Percentiles rank a stretch among this genome's conserved stretches.
Evolutionary conservation across 1,140 invertebrate species (phyloP).

Genomic region (Drosophila tristis): DNA sequence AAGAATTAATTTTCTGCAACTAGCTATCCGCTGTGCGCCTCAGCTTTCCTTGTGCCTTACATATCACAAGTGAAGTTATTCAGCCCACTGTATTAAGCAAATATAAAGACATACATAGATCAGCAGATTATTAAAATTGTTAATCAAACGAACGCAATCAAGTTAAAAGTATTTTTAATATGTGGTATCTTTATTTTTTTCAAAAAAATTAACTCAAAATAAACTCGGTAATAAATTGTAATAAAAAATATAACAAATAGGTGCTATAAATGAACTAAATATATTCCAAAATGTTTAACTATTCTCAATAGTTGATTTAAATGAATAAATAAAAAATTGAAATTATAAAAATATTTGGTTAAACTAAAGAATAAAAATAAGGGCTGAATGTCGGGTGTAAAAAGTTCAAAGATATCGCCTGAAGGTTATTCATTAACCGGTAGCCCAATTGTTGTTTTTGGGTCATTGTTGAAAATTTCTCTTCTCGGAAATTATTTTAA

Average conservation of each 20-base stretch:
- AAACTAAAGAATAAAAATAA: conserved; percentile 53
- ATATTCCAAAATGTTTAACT: conserved; percentile 67
- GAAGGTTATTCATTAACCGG: conserved; percentile 47
- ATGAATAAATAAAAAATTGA: conserved; percentile 60
- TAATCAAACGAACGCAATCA: too few species aligned
- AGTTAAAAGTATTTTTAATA: too few species aligned
- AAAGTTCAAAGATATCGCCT: conserved; percentile 38
- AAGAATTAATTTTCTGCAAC: too few species aligned
- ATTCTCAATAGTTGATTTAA: conserved; percentile 70
- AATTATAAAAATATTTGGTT: conserved; percentile 41
- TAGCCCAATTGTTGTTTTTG: conserved; percentile 39
- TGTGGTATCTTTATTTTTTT: too few species aligned
- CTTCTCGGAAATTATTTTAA: conserved; percentile 29
- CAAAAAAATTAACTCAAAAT: background rate
- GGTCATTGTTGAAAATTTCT: conserved; percentile 43
- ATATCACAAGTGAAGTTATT: too few species aligned
- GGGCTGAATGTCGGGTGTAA: conserved; percentile 47
- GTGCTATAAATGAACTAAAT: conserved; percentile 43
- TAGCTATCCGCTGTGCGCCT: too few species aligned
- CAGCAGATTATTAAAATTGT: too few species aligned
- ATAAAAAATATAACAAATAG: background rate
- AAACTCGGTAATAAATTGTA: conserved; percentile 9
- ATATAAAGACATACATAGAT: too few species aligned
- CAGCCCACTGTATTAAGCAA: too few species aligned
- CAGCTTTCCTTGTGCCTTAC: too few species aligned